Evolutionary conservation across 92 coral and sea anemone genomes (phyloP).

Genomic region (Paramuricea clavata): DNA sequence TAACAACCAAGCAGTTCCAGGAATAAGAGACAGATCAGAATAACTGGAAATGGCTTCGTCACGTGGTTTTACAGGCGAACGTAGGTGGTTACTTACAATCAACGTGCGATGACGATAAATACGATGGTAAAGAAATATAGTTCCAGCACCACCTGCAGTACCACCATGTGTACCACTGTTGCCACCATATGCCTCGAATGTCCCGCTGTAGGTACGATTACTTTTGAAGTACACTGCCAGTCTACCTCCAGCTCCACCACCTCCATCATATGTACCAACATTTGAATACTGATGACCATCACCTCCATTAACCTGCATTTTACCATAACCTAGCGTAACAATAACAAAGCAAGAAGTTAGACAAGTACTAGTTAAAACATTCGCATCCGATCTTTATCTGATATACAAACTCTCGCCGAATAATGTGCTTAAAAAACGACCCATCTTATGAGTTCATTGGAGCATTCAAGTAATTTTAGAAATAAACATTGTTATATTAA

Average conservation of each 20-base stretch:
- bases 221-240: constrained; percentile 87
- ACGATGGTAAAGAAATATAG: constrained; percentile 83
- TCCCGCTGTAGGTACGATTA: constrained; percentile 90
- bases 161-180: constrained; percentile 67
- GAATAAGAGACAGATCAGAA: constrained; percentile 76
- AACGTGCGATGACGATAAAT: constrained; percentile 85
- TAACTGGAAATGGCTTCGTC: constrained; percentile 73
- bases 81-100: constrained; percentile 77
- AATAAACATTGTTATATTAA: too few relatives aligned
- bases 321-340: constrained; percentile 69
- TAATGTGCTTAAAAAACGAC: too few relatives aligned
- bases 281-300: constrained; percentile 72
- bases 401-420: too few relatives aligned
- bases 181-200: constrained; percentile 91
- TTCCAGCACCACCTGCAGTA: constrained; percentile 91
- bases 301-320: constrained; percentile 92
- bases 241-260: constrained; percentile 96
- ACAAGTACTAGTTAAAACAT: background rate
- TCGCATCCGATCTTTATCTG: too few relatives aligned
- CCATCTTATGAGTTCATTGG: too few relatives aligned
- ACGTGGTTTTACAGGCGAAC: constrained; percentile 73
- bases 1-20: constrained; percentile 90
- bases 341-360: too few relatives aligned
- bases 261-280: constrained; percentile 66
- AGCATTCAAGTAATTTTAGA: too few relatives aligned